Percentiles rank a stretch among this genome's conserved stretches.
These are phyloP conservation scores for Pholis gunnellus DNA, from an alignment of 2,113 vertebrate species.

Conservation along the genomic window DNA sequence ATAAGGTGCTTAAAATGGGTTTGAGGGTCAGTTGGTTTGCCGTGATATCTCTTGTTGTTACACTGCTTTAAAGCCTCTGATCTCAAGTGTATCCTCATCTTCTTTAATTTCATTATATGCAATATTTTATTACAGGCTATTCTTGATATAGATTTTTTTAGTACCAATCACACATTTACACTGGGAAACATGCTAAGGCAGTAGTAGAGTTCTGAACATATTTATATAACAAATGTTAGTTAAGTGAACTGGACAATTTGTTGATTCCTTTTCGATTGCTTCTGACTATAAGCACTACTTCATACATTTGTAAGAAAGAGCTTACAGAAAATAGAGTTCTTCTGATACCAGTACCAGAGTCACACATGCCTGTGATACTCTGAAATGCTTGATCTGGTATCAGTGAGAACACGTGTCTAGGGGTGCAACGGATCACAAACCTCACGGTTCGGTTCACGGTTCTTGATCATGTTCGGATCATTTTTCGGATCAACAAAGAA, in stretches of 20 bases:
- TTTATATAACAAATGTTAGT: no score
- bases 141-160: not conserved
- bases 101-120: not conserved
- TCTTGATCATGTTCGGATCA: no score
- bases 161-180: not conserved
- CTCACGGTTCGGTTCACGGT: no score
- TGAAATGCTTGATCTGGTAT: no score
- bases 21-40: conserved; percentile 12
- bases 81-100: not conserved
- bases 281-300: not conserved
- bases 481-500: no score
- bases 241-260: not conserved
- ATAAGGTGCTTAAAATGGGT: not conserved
- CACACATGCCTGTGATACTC: no score
- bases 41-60: not conserved
- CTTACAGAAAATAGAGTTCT: no score
- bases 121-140: not conserved
- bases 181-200: not conserved
- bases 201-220: not conserved
- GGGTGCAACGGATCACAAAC: no score
- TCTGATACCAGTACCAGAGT: no score
- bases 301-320: no score
- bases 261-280: no score
- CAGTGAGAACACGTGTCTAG: no score
- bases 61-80: not conserved